phyloP scores from a whole-genome alignment of 2,113 vertebrate genomes.

The Actenoides lindsayi region DNA sequence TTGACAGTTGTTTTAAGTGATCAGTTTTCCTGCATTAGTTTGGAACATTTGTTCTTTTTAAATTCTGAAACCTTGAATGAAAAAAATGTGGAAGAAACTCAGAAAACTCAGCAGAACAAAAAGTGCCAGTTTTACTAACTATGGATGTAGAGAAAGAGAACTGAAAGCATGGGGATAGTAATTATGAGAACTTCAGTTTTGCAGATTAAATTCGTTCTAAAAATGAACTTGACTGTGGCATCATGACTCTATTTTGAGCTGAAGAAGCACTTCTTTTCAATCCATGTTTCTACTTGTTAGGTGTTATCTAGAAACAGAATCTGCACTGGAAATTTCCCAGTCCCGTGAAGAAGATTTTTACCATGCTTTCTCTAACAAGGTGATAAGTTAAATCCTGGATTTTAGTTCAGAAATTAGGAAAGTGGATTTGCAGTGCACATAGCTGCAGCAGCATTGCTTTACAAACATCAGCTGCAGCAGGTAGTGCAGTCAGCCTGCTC shows the following conservation, averaged over 20 bases:
- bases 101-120: not conserved
- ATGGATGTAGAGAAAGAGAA: slow-evolving; percentile 3
- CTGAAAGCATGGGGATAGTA: slow-evolving; percentile 34
- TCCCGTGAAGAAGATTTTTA: not conserved
- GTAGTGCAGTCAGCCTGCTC: not conserved
- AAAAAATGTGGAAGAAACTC: not conserved
- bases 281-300: not conserved
- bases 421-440: not conserved
- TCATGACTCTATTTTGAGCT: slow-evolving; percentile 34
- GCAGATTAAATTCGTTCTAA: slow-evolving; percentile 47
- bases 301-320: not conserved
- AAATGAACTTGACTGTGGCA: slow-evolving; percentile 47
- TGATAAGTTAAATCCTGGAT: not conserved
- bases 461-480: not conserved
- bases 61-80: not conserved
- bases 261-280: slow-evolving; percentile 45
- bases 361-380: not conserved
- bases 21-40: not conserved
- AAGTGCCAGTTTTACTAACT: slow-evolving; percentile 14
- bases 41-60: not conserved
- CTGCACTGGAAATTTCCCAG: slow-evolving; percentile 21
- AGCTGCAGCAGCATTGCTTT: not conserved
- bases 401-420: not conserved
- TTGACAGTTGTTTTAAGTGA: not conserved
- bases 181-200: slow-evolving; percentile 39